phyloP scores from a whole-genome alignment of 2,113 vertebrate genomes.

The chimpanzee (Pan troglodytes) region NHGRI_mPanTro3-v2.1_pri NC_072409.2:87271001-87271500 shows the following conservation, averaged over 20 bases:
- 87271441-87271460: conserved; percentile 68
- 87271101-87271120: background rate
- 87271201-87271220: conserved; percentile 7
- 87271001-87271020: background rate
- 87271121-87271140: background rate
- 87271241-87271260: conserved; percentile 37
- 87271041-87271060: background rate
- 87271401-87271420: conserved; percentile 72
- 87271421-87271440: conserved; percentile 66
- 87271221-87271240: conserved; percentile 6
- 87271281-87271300: conserved; percentile 58
- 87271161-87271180: background rate
- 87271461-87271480: conserved; percentile 72
- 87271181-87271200: conserved; percentile 10
- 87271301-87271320: conserved; percentile 67
- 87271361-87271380: conserved; percentile 62
- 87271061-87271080: background rate
- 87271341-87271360: conserved; percentile 58
- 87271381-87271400: conserved; percentile 52
- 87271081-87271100: background rate
- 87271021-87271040: background rate
- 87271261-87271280: conserved; percentile 42
- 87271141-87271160: background rate
- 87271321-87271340: conserved; percentile 56
- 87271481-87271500: conserved; percentile 44